Evolutionary conservation across 1,140 invertebrate genomes (phyloP).

Genomic region (Oscheius sp.): DNA sequence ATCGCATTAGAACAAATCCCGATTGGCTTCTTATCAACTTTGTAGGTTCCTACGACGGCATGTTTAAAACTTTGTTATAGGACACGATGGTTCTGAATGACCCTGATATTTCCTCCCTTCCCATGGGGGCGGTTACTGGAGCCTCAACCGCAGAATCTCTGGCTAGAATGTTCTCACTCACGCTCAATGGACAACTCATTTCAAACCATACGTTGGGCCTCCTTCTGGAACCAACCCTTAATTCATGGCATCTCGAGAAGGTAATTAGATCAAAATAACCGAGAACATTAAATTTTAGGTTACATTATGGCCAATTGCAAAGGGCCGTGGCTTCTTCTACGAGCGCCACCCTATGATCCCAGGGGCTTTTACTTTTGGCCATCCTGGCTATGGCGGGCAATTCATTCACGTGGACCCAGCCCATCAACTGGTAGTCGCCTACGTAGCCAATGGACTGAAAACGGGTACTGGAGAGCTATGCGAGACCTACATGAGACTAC

Average conservation of each 20-base stretch:
- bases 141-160: slow-evolving; percentile 49
- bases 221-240: slow-evolving; percentile 29
- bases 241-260: slow-evolving; percentile 42
- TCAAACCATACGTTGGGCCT: slow-evolving; percentile 29
- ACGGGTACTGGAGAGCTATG: slow-evolving; percentile 49
- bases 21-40: slow-evolving; percentile 16
- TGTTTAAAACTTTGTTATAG: not conserved
- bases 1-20: slow-evolving; percentile 34
- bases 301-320: slow-evolving; percentile 35
- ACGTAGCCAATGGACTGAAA: slow-evolving; percentile 50
- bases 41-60: too few species aligned
- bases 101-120: slow-evolving; percentile 34
- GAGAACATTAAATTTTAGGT: too few species aligned
- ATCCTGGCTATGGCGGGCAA: slow-evolving; percentile 53
- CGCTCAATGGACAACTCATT: slow-evolving; percentile 31
- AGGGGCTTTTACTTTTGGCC: slow-evolving; percentile 43
- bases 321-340: slow-evolving; percentile 47
- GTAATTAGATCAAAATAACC: slow-evolving; percentile 13
- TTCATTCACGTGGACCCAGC: slow-evolving; percentile 42
- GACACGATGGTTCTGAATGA: slow-evolving; percentile 42
- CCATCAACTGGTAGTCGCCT: slow-evolving; percentile 40
- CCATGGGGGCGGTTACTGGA: slow-evolving; percentile 40
- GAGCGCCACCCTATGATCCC: slow-evolving; percentile 34
- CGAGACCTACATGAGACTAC: slow-evolving; percentile 40
- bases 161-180: slow-evolving; percentile 50